A percentile compares a stretch with the other conserved stretches of the same genome.
Evolutionary conservation across 1,140 invertebrate species (phyloP).

Genomic region (Cotesia chilonis): DNA sequence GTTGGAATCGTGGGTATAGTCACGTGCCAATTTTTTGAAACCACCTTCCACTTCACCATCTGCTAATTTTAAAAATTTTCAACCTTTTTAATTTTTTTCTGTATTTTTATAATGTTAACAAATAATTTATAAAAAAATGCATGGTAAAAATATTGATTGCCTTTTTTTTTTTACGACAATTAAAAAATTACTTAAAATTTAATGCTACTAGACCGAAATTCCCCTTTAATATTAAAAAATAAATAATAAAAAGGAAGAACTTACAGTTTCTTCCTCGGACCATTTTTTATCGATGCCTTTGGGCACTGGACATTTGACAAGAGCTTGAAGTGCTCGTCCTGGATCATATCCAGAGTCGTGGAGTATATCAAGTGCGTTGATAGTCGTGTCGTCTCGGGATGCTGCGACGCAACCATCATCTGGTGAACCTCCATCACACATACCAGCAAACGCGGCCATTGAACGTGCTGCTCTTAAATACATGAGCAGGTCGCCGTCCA

Average conservation of each 20-base stretch:
- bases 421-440: slow-evolving; percentile 97
- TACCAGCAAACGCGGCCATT: slow-evolving; percentile 94
- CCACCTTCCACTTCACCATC: too few relatives aligned
- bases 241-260: slow-evolving; percentile 44
- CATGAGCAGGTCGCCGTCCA: slow-evolving; percentile 95
- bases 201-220: too few relatives aligned
- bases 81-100: too few relatives aligned
- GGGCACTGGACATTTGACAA: slow-evolving; percentile 95
- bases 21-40: too few relatives aligned
- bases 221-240: slow-evolving; percentile 7
- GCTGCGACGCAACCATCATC: slow-evolving; percentile 97
- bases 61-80: too few relatives aligned
- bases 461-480: slow-evolving; percentile 95
- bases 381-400: slow-evolving; percentile 95
- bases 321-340: slow-evolving; percentile 91
- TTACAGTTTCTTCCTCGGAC: slow-evolving; percentile 94
- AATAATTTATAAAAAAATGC: too few relatives aligned
- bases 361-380: slow-evolving; percentile 94
- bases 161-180: too few relatives aligned
- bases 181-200: too few relatives aligned
- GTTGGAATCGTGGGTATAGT: too few relatives aligned
- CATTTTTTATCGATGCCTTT: slow-evolving; percentile 98
- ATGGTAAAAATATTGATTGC: too few relatives aligned
- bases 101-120: too few relatives aligned
- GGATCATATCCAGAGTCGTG: slow-evolving; percentile 96